Percentiles rank a stretch among this genome's conserved stretches.
Evolutionary conservation across 1,140 invertebrate genomes (phyloP).

Genomic region (Pachyrhynchus sulphureomaculatus): DNA sequence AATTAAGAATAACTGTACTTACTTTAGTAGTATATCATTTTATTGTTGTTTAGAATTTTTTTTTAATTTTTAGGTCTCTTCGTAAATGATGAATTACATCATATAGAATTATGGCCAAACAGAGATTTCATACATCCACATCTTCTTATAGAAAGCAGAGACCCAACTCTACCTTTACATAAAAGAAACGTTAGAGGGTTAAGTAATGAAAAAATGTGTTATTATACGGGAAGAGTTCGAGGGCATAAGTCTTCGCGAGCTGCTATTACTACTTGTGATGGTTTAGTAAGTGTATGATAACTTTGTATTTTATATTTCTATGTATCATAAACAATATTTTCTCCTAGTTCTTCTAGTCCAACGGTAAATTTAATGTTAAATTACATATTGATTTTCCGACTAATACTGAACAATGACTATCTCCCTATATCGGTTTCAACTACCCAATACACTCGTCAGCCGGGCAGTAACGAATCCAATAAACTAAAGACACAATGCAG

Average conservation of each 20-base stretch:
- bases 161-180: conserved; percentile 33
- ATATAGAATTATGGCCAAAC: conserved; percentile 58
- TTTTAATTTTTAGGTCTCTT: background rate
- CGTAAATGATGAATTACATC: conserved; percentile 52
- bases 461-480: too few relatives aligned
- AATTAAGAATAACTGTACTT: too few relatives aligned
- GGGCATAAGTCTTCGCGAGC: conserved; percentile 54
- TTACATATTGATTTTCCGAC: too few relatives aligned
- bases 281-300: conserved; percentile 63
- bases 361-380: too few relatives aligned
- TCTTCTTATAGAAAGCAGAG: conserved; percentile 58
- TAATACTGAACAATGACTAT: background rate
- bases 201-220: conserved; percentile 53
- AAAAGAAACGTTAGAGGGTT: conserved; percentile 33
- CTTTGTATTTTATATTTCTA: too few relatives aligned
- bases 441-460: too few relatives aligned
- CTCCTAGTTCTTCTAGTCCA: too few relatives aligned
- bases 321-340: too few relatives aligned
- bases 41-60: too few relatives aligned
- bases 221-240: conserved; percentile 58
- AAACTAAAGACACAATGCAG: too few relatives aligned
- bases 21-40: too few relatives aligned
- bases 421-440: too few relatives aligned
- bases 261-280: conserved; percentile 63
- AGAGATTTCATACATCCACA: conserved; percentile 58